phyloP scores from a whole-genome alignment of 2,888 invertebrate genomes.

The Blastobasis lacticolella region DNA sequence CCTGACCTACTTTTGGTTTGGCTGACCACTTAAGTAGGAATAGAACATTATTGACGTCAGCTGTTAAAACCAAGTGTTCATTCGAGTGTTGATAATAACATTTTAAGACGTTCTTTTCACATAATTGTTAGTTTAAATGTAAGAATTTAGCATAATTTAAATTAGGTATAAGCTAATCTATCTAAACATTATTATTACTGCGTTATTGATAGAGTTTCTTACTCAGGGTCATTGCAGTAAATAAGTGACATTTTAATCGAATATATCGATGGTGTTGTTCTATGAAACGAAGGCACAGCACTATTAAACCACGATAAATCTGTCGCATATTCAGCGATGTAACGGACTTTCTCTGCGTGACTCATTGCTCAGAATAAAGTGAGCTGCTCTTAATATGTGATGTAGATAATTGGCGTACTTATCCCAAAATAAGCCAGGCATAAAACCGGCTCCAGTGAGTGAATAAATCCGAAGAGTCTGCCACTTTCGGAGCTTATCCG shows the following conservation, averaged over 20 bases:
- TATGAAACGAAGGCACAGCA: slow-evolving; percentile 20
- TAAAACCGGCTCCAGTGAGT: slow-evolving; percentile 30
- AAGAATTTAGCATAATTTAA: too few relatives aligned
- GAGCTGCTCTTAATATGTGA: slow-evolving; percentile 61
- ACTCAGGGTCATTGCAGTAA: neutral
- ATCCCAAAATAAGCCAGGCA: slow-evolving; percentile 52
- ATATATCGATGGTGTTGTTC: neutral
- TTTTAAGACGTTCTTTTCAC: too few relatives aligned
- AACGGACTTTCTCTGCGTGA: slow-evolving; percentile 69
- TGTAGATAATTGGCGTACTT: slow-evolving; percentile 69
- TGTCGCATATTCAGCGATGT: slow-evolving; percentile 73
- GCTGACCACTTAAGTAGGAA: too few relatives aligned
- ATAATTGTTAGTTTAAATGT: too few relatives aligned
- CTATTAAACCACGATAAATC: slow-evolving; percentile 66
- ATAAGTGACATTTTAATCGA: neutral
- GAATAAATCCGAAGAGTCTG: slow-evolving; percentile 10
- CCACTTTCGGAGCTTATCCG: neutral
- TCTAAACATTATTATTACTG: too few relatives aligned
- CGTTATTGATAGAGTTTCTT: too few relatives aligned
- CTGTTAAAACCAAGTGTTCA: too few relatives aligned
- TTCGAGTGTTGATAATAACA: too few relatives aligned
- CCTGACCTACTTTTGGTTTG: too few relatives aligned
- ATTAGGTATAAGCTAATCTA: too few relatives aligned
- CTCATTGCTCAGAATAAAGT: slow-evolving; percentile 69
- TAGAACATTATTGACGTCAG: too few relatives aligned